Evolutionary conservation across 1,140 invertebrate genomes (phyloP).

Genomic region (Lordiphosa stackelbergi): DNA sequence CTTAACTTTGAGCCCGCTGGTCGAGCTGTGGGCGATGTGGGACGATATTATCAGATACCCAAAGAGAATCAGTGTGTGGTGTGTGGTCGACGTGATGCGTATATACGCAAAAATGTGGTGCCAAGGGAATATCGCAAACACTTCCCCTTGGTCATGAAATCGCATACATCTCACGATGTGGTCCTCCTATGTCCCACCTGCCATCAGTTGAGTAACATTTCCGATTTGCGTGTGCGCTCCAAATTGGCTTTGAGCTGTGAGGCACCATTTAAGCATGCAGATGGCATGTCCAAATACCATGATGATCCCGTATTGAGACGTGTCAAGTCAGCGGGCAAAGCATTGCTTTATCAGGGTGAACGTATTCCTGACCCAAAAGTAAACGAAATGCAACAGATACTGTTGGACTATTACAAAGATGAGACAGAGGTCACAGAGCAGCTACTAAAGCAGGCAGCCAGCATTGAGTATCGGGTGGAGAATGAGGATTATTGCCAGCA

Average conservation of each 20-base stretch:
- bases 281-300: constrained; percentile 55
- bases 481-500: constrained; percentile 82
- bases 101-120: constrained; percentile 88
- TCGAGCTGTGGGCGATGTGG: constrained; percentile 83
- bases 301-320: constrained; percentile 78
- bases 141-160: constrained; percentile 89
- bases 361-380: constrained; percentile 80
- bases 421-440: constrained; percentile 77
- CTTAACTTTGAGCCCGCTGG: constrained; percentile 90
- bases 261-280: constrained; percentile 79
- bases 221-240: constrained; percentile 82
- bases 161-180: constrained; percentile 90
- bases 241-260: constrained; percentile 81
- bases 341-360: constrained; percentile 78
- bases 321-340: constrained; percentile 83
- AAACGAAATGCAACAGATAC: constrained; percentile 77
- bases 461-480: constrained; percentile 76
- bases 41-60: constrained; percentile 84
- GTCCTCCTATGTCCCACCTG: constrained; percentile 86
- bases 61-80: constrained; percentile 92
- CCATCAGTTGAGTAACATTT: constrained; percentile 85
- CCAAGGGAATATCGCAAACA: constrained; percentile 90
- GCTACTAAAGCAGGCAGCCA: constrained; percentile 77
- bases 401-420: constrained; percentile 78
- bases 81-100: constrained; percentile 84